Evolutionary conservation across 2,888 invertebrate genomes (phyloP).

Genomic region (Drymonia ruficornis): DNA sequence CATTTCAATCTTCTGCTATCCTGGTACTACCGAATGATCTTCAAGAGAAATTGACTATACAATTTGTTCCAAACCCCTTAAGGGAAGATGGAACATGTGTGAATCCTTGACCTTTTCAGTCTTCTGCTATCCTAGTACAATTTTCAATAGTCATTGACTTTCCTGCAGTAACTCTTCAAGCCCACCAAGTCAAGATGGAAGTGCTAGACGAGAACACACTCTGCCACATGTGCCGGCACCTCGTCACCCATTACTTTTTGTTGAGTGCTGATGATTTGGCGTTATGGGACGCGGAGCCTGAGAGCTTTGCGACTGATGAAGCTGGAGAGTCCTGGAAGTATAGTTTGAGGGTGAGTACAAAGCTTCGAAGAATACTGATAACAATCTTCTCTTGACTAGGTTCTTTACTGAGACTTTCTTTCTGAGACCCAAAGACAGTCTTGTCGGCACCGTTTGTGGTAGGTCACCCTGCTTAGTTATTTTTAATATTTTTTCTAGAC

Average conservation of each 20-base stretch:
- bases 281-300: slow-evolving; percentile 95
- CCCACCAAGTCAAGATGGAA: slow-evolving; percentile 88
- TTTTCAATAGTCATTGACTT: neutral
- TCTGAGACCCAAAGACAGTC: no score
- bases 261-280: slow-evolving; percentile 93
- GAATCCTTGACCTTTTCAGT: neutral
- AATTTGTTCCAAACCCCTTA: no score
- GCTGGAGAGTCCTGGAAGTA: slow-evolving; percentile 98
- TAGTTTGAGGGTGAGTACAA: slow-evolving; percentile 89
- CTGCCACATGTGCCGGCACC: slow-evolving; percentile 92
- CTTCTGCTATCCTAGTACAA: neutral
- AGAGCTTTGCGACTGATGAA: slow-evolving; percentile 95
- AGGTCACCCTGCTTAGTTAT: no score
- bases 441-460: no score
- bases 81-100: no score
- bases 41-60: neutral
- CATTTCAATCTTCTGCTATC: neutral
- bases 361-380: no score
- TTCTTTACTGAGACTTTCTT: no score
- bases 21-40: neutral
- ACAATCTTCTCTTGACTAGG: no score
- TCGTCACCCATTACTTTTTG: slow-evolving; percentile 95
- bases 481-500: no score
- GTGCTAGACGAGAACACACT: slow-evolving; percentile 92
- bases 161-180: slow-evolving; percentile 82